Evolutionary conservation across 1,140 invertebrate species (phyloP), one percentile per base, ranked within the genome.

Genomic region (Lucilia sericata): DNA sequence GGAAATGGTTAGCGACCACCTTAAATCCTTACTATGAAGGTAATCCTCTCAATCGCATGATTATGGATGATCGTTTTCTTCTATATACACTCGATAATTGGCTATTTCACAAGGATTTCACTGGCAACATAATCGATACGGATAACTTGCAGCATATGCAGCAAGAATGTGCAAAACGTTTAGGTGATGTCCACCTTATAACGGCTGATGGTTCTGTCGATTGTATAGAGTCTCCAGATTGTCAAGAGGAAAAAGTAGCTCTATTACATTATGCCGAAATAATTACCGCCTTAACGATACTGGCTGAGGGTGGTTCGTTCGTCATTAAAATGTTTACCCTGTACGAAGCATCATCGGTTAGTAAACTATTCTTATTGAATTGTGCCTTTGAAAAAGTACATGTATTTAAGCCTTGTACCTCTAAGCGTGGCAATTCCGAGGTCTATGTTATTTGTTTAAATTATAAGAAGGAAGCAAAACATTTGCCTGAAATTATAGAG

Each of bases 121-220:
- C 96, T 3, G 98, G 98, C 0, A 94, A 99, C 91, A 91, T 99
- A 0, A 95, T 95, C 90, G 91, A 93, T 83, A 89, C 92, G 84
- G 91, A 92, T 10, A 98, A 97, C 90, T 91, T 96, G 19, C 90
- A 94, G 55, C 88, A 92, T 74, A 91, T 97, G 74, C 87, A 93
- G 4, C 13, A 85, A 7, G 49, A 86, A 8, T 90, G 87, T 75
- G 78, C 80, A 2, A 5, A 84, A 30, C 85, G 84, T 4, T 86
- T 87, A 1, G 84, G 84, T 0, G 83, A 85, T 21, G 88, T 90
- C 0, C 85, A 90, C 82, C 89, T 97, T 86, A 94, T 99, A 8
- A 99, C 98, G 4, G 97, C 97, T 34, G 98, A 99, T 93, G 98
- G 98, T 0, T 98, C 97, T 87, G 94, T 98, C 19, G 95, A 98